These are phyloP conservation scores for Tetranychus truncatus DNA, from an alignment of 2,888 invertebrate genomes.

Conservation along the genomic window DNA sequence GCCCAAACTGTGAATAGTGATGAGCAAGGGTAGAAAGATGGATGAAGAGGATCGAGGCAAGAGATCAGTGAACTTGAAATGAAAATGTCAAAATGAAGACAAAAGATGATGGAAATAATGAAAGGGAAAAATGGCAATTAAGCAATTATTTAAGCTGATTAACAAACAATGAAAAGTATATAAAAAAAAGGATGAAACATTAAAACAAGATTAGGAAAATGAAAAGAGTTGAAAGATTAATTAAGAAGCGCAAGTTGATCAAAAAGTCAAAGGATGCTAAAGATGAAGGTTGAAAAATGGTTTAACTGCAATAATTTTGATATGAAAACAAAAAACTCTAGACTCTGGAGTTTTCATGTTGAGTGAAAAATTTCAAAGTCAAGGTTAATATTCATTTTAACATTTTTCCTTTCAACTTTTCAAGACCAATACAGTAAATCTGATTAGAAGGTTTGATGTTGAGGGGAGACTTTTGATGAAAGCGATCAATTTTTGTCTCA, in stretches of 20 bases:
- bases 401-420: not conserved
- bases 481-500: no score
- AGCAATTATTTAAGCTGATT: not conserved
- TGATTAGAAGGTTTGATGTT: not conserved
- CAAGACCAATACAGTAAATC: not conserved
- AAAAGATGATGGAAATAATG: not conserved
- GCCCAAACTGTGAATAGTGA: not conserved
- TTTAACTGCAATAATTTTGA: no score
- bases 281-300: not conserved
- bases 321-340: no score
- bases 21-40: not conserved
- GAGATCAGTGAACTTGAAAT: slow-evolving; percentile 1
- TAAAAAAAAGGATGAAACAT: not conserved
- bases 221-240: not conserved
- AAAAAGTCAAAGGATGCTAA: not conserved
- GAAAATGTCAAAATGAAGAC: not conserved
- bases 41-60: not conserved
- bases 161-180: not conserved
- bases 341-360: not conserved
- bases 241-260: not conserved
- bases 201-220: not conserved
- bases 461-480: not conserved
- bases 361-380: not conserved
- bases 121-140: not conserved
- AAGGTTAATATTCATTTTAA: not conserved